A percentile compares a stretch with the other conserved stretches of the same genome.
Evolutionary conservation across 2,113 vertebrate species (phyloP).

Genomic region (Coracopsis vasa): DNA sequence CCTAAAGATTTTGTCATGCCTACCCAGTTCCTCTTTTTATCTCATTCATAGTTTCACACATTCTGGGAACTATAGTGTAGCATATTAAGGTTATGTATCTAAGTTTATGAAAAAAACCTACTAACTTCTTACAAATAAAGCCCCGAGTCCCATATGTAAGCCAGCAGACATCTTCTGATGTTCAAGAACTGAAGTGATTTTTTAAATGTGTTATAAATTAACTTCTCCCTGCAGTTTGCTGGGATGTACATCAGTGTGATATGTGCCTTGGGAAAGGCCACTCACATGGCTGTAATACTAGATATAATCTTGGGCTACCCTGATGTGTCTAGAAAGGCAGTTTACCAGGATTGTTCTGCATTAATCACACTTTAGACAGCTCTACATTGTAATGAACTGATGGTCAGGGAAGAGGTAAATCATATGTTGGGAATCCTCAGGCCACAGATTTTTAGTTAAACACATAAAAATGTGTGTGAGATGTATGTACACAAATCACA

Average conservation of each 20-base stretch:
- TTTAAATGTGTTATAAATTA: constrained; percentile 13
- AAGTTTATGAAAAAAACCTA: not conserved
- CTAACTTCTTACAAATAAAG: not conserved
- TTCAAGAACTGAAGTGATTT: not conserved
- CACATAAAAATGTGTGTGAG: not conserved
- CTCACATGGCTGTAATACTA: not conserved
- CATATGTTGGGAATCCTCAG: not conserved
- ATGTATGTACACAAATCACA: not conserved
- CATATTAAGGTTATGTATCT: not conserved
- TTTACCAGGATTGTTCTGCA: not conserved
- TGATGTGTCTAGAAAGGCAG: not conserved
- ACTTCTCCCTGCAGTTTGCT: not conserved
- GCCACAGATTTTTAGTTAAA: not conserved
- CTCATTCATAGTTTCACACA: not conserved
- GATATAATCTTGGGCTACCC: not conserved
- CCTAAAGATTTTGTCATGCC: not conserved
- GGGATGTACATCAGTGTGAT: not conserved
- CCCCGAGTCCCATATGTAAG: not conserved
- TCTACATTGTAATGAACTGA: not conserved
- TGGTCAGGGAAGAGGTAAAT: not conserved
- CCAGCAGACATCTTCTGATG: not conserved
- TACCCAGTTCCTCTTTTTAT: not conserved
- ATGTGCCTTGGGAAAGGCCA: not conserved
- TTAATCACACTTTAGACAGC: not conserved
- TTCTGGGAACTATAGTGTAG: not conserved